These are phyloP conservation scores for Mesoligia furuncula DNA, from an alignment of 2,888 invertebrate species.

Conservation along the genomic window DNA sequence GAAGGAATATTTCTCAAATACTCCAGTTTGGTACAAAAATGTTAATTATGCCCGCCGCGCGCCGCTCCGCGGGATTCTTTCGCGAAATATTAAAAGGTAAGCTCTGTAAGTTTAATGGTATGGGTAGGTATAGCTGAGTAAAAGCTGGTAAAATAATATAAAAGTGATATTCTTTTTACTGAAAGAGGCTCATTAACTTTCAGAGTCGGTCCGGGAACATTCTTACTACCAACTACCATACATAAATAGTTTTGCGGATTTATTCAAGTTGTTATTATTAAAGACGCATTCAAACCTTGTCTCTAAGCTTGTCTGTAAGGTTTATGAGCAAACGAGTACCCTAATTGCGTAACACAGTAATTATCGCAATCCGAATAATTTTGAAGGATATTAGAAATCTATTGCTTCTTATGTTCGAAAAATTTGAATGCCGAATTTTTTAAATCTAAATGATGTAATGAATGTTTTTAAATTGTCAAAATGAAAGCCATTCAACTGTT, in stretches of 20 bases:
- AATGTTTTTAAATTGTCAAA: too few species aligned
- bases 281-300: background rate
- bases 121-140: background rate
- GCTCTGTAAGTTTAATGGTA: conserved; percentile 9
- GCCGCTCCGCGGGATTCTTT: conserved; percentile 40
- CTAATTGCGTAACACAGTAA: background rate
- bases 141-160: background rate
- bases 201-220: background rate
- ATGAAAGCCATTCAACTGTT: background rate
- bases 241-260: background rate
- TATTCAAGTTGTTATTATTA: background rate
- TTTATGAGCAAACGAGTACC: background rate
- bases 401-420: too few species aligned
- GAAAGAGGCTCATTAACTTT: background rate
- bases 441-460: too few species aligned
- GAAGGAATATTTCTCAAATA: conserved; percentile 54
- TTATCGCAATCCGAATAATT: background rate
- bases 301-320: background rate
- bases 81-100: conserved; percentile 44
- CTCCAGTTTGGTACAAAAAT: conserved; percentile 59
- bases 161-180: background rate
- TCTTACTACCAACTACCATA: too few species aligned
- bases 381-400: too few species aligned
- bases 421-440: too few species aligned
- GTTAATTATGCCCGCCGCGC: conserved; percentile 59